Conservation (phyloP, 2,888 invertebrate species). For the Hypolimnas misippus region DNA sequence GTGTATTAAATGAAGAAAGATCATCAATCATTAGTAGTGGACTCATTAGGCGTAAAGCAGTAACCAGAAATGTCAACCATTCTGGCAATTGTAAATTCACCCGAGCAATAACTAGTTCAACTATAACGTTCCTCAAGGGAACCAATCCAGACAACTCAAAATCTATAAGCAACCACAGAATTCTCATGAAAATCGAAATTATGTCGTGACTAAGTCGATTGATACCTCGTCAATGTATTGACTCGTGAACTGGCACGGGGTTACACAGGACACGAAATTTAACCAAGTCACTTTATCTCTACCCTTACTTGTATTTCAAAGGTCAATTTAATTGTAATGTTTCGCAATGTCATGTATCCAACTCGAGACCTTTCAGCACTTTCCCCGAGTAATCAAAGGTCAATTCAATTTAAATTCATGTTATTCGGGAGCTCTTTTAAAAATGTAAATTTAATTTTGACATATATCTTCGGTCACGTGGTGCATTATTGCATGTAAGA, state of each 20-base stretch:
- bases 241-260: slow-evolving; percentile 54
- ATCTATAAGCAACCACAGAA: neutral
- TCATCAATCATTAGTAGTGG: no score
- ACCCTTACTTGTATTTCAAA: slow-evolving; percentile 2
- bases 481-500: no score
- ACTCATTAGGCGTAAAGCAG: no score
- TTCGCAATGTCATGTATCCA: slow-evolving; percentile 1
- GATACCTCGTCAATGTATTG: slow-evolving; percentile 49
- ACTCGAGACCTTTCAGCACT: slow-evolving; percentile 15
- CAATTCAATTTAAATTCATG: slow-evolving; percentile 19
- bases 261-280: slow-evolving; percentile 44
- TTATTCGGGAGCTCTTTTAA: no score
- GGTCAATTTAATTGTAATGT: neutral
- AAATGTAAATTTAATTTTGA: neutral
- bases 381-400: slow-evolving; percentile 12
- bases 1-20: no score
- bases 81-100: no score
- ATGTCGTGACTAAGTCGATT: slow-evolving; percentile 48
- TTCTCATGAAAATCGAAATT: slow-evolving; percentile 19
- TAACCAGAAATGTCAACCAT: no score
- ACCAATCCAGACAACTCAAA: neutral
- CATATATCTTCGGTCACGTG: no score
- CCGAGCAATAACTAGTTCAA: no score
- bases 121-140: no score
- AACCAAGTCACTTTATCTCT: slow-evolving; percentile 38